These are phyloP conservation scores for Neuroterus valhalla DNA, from an alignment of 1,140 invertebrate genomes.

Conservation along the genomic window DNA sequence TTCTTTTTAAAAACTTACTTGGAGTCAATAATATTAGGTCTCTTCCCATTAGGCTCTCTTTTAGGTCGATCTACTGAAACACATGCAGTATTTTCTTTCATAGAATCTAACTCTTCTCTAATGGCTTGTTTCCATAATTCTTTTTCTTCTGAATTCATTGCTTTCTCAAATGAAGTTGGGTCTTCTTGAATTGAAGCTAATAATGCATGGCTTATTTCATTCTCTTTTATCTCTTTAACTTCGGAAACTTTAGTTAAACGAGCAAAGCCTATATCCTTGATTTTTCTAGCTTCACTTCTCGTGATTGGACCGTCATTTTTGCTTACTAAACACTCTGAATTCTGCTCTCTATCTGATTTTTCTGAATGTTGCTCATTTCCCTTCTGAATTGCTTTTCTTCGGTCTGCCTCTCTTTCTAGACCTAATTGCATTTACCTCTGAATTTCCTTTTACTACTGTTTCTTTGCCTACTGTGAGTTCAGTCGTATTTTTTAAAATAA, in stretches of 20 bases:
- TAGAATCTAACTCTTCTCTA: slow-evolving; percentile 50
- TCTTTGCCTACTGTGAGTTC: too few species aligned
- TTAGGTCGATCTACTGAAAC: slow-evolving; percentile 49
- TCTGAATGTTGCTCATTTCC: too few species aligned
- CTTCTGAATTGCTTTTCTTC: too few species aligned
- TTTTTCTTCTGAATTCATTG: slow-evolving; percentile 45
- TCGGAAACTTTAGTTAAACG: slow-evolving; percentile 34
- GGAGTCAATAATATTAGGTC: slow-evolving; percentile 50
- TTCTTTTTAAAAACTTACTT: slow-evolving; percentile 64
- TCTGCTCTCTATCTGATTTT: too few species aligned
- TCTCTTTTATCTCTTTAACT: slow-evolving; percentile 28
- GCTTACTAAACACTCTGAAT: too few species aligned
- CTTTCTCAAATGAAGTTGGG: slow-evolving; percentile 47
- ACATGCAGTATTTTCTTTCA: slow-evolving; percentile 51
- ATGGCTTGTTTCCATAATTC: slow-evolving; percentile 54
- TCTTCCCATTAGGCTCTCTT: slow-evolving; percentile 39
- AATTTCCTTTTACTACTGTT: too few species aligned
- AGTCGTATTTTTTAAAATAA: too few species aligned
- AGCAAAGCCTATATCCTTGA: slow-evolving; percentile 37
- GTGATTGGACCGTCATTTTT: too few species aligned
- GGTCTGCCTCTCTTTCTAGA: too few species aligned
- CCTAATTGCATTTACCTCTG: too few species aligned
- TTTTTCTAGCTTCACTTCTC: slow-evolving; percentile 38
- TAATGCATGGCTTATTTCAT: slow-evolving; percentile 38
- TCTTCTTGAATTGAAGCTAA: slow-evolving; percentile 40